phyloP scores from a whole-genome alignment of 2,888 invertebrate genomes.

The Heliconius aoede region DNA sequence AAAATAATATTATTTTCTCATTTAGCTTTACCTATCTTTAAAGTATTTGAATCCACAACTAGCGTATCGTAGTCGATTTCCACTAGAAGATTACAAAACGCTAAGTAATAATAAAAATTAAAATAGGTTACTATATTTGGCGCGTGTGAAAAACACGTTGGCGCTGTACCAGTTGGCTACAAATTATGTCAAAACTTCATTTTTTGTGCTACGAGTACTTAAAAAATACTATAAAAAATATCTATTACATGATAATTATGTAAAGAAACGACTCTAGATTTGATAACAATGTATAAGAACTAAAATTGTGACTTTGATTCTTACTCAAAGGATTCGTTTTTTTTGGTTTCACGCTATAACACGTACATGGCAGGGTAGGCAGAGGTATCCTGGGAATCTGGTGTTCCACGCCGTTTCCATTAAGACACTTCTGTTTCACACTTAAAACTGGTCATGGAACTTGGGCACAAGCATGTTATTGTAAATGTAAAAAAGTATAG shows the following conservation, averaged over 20 bases:
- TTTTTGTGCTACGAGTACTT: conserved; percentile 11
- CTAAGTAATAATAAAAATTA: conserved; percentile 19
- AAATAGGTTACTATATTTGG: conserved; percentile 30
- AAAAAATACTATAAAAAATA: neutral
- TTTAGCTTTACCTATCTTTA: no score
- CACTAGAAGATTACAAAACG: neutral
- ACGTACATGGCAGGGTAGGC: no score
- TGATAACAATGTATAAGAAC: neutral
- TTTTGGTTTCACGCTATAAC: no score
- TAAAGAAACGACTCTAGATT: neutral
- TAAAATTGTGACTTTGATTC: neutral
- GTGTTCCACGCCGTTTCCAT: no score
- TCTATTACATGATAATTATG: neutral
- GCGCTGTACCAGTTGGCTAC: conserved; percentile 33
- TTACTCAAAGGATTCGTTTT: no score
- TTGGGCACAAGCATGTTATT: no score
- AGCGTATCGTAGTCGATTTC: neutral
- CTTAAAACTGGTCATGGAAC: no score
- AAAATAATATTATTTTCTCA: no score
- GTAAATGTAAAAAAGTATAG: no score
- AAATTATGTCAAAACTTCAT: conserved; percentile 25
- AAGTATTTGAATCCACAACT: neutral
- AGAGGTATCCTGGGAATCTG: no score
- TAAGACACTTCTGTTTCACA: no score
- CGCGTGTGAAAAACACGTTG: conserved; percentile 21